Evolutionary conservation across 2,888 invertebrate genomes (phyloP), one percentile per base, ranked within the genome.

Genomic region (Subacronicta megacephala): DNA sequence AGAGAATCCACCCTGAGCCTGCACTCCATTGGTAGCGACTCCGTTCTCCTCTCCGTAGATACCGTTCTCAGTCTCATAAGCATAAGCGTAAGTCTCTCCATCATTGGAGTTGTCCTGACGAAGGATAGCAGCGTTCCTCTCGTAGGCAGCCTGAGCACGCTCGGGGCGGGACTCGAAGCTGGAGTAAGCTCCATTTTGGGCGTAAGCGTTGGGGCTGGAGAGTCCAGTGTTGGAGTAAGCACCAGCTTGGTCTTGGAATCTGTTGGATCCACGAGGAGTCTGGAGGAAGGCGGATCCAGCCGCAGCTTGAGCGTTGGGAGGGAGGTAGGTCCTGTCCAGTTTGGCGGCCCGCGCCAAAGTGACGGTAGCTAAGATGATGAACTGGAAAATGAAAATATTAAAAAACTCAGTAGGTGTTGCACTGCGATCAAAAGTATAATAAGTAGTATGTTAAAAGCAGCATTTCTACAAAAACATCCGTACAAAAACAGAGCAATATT

Each of bases 31-130:
- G 6, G 87, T 88, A 2, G 92, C 93, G 7, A 92, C 88, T 18
- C 93, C 93, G 60, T 73, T 89, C 55, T 93, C 93, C 58, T 93
- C 93, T 59, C 89, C 93, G 51, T 74, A 78, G 26, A 94, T 93
- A 1, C 93, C 93, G 59, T 93, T 93, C 50, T 91, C 90, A 33
- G 93, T 93, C 62, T 93, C 92, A 67, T 83, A 93, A 56, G 88
- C 85, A 44, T 89, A 93, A 0, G 90, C 81, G 66, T 87, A 93
- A 26, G 82, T 83, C 40, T 93, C 89, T 59, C 92, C 93, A 76
- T 93, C 84, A 55, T 90, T 90, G 33, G 87, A 79, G 60, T 81
- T 88, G 50, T 89, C 87, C 62, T 88, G 89, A 29, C 92, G 89
- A 44, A 94, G 85, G 41, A 92, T 89, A n/a, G 88, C 90, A 31